phyloP scores from a whole-genome alignment of 2,888 invertebrate genomes.

The Allygus modestus region DNA sequence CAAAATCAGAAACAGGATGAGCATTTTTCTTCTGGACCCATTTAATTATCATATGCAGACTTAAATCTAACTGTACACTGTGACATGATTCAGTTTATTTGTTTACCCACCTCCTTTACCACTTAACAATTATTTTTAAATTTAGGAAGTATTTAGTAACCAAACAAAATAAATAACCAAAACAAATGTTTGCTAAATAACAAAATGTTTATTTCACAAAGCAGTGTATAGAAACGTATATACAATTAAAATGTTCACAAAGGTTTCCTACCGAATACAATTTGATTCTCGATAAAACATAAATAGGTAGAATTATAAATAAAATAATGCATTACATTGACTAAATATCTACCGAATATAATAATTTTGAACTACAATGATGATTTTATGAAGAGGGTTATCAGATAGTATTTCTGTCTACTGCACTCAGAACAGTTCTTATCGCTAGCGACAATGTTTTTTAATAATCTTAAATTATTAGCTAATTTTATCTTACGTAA shows the following conservation, averaged over 20 bases:
- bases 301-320: background rate
- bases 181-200: too few species aligned
- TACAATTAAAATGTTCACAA: background rate
- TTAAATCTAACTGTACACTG: too few species aligned
- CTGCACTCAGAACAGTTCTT: slow-evolving; percentile 4
- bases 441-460: background rate
- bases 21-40: too few species aligned
- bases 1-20: too few species aligned
- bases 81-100: too few species aligned
- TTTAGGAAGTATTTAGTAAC: too few species aligned
- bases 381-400: background rate
- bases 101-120: too few species aligned
- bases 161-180: too few species aligned
- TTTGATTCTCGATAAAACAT: background rate
- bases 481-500: background rate
- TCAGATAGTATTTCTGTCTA: slow-evolving; percentile 16
- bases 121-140: too few species aligned
- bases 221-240: background rate
- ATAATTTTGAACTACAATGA: slow-evolving; percentile 21
- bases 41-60: too few species aligned
- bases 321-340: background rate
- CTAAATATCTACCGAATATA: background rate
- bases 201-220: too few species aligned
- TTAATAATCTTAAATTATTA: background rate
- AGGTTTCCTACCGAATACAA: background rate